Evolutionary conservation across 2,113 vertebrate species (phyloP).

Genomic region (Vireo altiloquus): DNA sequence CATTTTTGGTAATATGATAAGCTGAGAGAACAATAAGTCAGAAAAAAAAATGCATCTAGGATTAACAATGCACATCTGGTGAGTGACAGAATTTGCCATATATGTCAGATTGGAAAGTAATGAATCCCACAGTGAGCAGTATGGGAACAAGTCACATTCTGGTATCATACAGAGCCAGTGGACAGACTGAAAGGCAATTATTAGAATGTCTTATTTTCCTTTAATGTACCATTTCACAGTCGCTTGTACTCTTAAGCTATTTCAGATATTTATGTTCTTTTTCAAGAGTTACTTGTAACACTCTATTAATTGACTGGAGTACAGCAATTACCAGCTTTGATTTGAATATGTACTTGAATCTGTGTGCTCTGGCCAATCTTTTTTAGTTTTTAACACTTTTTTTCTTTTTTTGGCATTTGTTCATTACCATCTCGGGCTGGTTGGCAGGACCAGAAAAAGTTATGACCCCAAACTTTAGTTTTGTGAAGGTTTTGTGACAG

Average conservation of each 20-base stretch:
- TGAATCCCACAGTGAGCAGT: not conserved
- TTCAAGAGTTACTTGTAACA: not conserved
- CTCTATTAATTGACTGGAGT: not conserved
- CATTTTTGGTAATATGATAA: not conserved
- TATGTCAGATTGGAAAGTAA: not conserved
- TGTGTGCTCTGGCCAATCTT: not conserved
- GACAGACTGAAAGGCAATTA: not conserved
- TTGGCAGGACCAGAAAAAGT: not conserved
- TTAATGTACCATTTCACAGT: not conserved
- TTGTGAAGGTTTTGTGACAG: not conserved
- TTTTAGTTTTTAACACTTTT: not conserved
- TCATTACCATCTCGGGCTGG: not conserved
- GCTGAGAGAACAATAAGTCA: not conserved
- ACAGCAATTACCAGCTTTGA: not conserved
- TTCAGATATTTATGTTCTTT: not conserved
- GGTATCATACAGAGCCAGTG: not conserved
- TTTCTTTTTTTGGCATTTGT: not conserved
- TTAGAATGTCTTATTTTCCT: not conserved
- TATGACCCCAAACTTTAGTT: not conserved
- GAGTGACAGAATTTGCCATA: not conserved
- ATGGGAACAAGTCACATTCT: rapidly evolving
- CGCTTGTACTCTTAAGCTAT: not conserved
- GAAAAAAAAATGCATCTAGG: not conserved
- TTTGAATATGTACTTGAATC: not conserved
- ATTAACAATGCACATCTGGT: not conserved